Evolutionary conservation across 2,888 invertebrate species (phyloP).

Genomic region (Keiferia lycopersicella): DNA sequence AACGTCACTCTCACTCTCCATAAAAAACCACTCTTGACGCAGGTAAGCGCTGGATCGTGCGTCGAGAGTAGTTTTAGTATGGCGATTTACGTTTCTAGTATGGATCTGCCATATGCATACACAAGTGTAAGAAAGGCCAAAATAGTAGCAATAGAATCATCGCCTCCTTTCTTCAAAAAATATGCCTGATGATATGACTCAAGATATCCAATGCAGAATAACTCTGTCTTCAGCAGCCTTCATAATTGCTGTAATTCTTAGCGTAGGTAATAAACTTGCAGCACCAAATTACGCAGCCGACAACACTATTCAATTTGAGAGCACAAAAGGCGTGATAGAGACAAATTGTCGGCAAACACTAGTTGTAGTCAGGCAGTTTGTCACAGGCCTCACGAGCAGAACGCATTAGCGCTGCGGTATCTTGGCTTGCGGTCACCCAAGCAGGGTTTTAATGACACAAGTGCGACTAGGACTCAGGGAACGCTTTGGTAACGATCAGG

Average conservation of each 20-base stretch:
- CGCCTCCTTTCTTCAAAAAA: no score
- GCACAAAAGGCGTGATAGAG: constrained; percentile 27
- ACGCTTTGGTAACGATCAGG: not conserved
- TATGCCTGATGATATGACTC: no score
- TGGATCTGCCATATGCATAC: no score
- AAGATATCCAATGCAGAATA: not conserved
- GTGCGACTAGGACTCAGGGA: not conserved
- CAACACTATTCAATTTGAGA: constrained; percentile 22
- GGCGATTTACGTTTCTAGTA: no score
- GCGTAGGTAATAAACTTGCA: constrained; percentile 4
- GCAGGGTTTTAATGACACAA: not conserved
- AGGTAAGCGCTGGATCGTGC: no score
- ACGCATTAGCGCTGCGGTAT: constrained; percentile 54
- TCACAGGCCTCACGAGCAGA: constrained; percentile 43
- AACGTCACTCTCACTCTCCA: no score
- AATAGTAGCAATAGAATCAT: no score
- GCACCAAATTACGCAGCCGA: constrained; percentile 9
- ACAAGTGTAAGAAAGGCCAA: no score
- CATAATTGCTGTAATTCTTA: not conserved
- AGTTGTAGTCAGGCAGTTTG: constrained; percentile 56
- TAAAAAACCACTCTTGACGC: no score
- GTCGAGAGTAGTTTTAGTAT: no score
- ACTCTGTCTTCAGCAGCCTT: not conserved
- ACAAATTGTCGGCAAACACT: constrained; percentile 36
- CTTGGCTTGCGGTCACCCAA: constrained; percentile 55